phyloP scores from a whole-genome alignment of 1,140 invertebrate species.

The Pseudomyrmex flavicornis region DNA sequence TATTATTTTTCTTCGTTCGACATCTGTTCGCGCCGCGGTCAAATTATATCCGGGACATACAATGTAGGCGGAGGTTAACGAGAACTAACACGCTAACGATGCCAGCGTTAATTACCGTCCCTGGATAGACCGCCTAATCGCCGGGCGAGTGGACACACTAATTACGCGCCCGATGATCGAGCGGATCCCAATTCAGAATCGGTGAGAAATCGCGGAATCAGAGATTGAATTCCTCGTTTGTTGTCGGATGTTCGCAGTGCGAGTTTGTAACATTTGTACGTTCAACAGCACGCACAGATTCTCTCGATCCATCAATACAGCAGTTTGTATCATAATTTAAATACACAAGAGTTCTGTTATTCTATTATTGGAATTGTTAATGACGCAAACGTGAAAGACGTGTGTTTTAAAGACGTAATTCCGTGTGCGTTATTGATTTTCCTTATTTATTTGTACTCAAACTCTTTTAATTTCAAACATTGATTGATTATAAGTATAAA shows the following conservation, averaged over 20 bases:
- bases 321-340: not conserved
- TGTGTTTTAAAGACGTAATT: not conserved
- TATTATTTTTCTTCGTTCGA: constrained; percentile 1
- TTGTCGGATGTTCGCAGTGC: not conserved
- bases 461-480: constrained; percentile 7
- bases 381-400: not conserved
- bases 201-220: constrained; percentile 39
- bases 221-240: constrained; percentile 33
- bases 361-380: constrained; percentile 9
- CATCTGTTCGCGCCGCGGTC: not conserved
- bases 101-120: constrained; percentile 70
- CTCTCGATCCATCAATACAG: constrained; percentile 37
- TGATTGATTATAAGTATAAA: not conserved
- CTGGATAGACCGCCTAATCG: constrained; percentile 70
- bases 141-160: constrained; percentile 65
- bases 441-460: constrained; percentile 5
- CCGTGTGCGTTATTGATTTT: constrained; percentile 2
- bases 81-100: constrained; percentile 75
- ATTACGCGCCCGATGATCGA: constrained; percentile 67
- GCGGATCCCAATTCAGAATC: constrained; percentile 51
- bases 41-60: not conserved
- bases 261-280: not conserved
- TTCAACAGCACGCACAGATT: not conserved
- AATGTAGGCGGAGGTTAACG: constrained; percentile 58
- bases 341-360: not conserved